phyloP scores from a whole-genome alignment of 1,140 invertebrate species.

The Galendromus occidentalis region DNA sequence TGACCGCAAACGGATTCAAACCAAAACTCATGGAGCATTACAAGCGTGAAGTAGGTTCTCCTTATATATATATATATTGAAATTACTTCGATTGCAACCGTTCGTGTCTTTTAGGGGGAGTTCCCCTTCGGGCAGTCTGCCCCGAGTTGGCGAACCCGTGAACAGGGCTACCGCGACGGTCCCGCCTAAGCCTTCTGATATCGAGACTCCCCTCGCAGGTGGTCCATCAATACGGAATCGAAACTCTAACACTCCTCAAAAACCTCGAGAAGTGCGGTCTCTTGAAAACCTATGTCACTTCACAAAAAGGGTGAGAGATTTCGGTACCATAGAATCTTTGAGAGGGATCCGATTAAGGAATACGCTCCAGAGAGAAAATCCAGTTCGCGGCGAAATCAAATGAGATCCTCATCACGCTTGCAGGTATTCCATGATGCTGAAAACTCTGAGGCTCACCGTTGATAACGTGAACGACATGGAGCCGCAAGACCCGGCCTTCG shows the following conservation, averaged over 20 bases:
- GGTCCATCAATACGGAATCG: conserved; percentile 46
- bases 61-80: not conserved
- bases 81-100: conserved; percentile 3
- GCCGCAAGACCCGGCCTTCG: conserved; percentile 74
- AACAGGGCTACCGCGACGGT: too few relatives aligned
- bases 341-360: not conserved
- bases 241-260: conserved; percentile 56
- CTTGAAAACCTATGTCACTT: conserved; percentile 31
- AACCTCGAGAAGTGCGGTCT: conserved; percentile 73
- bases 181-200: too few relatives aligned
- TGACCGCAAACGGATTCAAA: conserved; percentile 65
- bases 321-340: not conserved
- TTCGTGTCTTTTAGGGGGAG: too few relatives aligned
- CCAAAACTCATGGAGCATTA: conserved; percentile 74
- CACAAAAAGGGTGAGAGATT: not conserved
- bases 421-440: conserved; percentile 31
- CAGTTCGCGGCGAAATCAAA: not conserved
- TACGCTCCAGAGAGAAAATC: not conserved
- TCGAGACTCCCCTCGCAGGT: conserved; percentile 41
- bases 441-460: conserved; percentile 15
- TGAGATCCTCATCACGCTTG: conserved; percentile 15
- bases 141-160: too few relatives aligned
- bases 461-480: conserved; percentile 24
- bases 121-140: too few relatives aligned
- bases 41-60: conserved; percentile 52